These are phyloP conservation scores for Cyaniris semiargus DNA, from an alignment of 2,888 invertebrate genomes.

Conservation along the genomic window DNA sequence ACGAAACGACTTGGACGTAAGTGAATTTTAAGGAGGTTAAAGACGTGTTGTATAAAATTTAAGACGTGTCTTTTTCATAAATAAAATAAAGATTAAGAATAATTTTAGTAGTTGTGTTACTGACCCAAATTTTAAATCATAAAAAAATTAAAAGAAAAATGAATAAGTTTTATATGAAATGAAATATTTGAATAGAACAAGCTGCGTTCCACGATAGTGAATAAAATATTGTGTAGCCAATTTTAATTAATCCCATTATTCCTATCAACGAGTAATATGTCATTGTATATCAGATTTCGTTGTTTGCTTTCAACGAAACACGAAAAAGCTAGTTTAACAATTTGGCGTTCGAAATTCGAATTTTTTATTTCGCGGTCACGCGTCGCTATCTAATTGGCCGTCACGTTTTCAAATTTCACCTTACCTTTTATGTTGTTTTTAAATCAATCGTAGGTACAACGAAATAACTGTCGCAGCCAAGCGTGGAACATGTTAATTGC, in stretches of 20 bases:
- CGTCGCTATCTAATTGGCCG: constrained; percentile 28
- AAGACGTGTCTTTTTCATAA: no score
- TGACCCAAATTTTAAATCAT: no score
- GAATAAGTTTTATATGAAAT: not conserved
- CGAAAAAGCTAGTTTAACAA: constrained; percentile 3
- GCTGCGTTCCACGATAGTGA: not conserved
- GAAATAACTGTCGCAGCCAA: constrained; percentile 65
- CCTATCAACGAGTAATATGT: not conserved
- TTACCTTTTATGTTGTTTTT: constrained; percentile 54
- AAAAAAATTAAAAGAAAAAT: not conserved
- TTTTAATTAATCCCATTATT: constrained; percentile 17
- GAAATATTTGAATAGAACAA: not conserved
- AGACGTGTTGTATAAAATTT: not conserved
- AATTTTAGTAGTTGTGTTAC: no score
- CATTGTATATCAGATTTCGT: not conserved
- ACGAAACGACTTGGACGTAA: not conserved
- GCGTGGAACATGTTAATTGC: constrained; percentile 69
- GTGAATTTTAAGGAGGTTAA: not conserved
- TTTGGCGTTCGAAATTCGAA: not conserved
- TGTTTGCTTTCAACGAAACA: constrained; percentile 16
- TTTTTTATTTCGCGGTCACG: not conserved
- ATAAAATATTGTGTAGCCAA: constrained; percentile 1
- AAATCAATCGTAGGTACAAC: constrained; percentile 43
- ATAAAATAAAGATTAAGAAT: no score
- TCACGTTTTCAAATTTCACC: constrained; percentile 35